phyloP scores from a whole-genome alignment of 2,797 vertebrate genomes.

The Mormyrus hasselquistii region DNA sequence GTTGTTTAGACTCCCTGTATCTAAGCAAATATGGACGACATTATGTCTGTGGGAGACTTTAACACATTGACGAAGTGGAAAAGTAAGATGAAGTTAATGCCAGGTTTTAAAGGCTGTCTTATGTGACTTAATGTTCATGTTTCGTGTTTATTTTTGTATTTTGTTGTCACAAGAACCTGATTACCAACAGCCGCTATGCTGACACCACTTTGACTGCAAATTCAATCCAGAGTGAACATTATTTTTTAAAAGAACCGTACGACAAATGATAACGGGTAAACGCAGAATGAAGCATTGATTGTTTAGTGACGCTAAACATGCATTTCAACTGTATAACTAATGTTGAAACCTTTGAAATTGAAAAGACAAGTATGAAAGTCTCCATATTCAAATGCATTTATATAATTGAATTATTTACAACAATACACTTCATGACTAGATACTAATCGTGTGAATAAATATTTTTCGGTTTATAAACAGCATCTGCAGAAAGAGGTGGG shows the following conservation, averaged over 20 bases:
- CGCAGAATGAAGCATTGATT: background rate
- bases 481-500: slow-evolving; percentile 16
- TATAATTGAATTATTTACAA: background rate
- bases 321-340: background rate
- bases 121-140: background rate
- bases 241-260: background rate
- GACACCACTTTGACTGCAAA: background rate
- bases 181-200: background rate
- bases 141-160: background rate
- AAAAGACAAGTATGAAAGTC: background rate
- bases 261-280: background rate
- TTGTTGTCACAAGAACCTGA: background rate
- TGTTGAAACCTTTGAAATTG: background rate
- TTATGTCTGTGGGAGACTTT: background rate
- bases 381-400: background rate
- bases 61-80: background rate
- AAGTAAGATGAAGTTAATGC: background rate
- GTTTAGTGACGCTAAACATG: background rate
- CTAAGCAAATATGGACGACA: background rate
- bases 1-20: background rate
- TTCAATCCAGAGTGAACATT: background rate
- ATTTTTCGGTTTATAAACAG: background rate
- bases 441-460: background rate
- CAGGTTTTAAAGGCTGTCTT: background rate
- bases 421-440: background rate